Base-by-base conservation (phyloP, 2,113 vertebrate species). In the Hemiscyllium ocellatum region DNA sequence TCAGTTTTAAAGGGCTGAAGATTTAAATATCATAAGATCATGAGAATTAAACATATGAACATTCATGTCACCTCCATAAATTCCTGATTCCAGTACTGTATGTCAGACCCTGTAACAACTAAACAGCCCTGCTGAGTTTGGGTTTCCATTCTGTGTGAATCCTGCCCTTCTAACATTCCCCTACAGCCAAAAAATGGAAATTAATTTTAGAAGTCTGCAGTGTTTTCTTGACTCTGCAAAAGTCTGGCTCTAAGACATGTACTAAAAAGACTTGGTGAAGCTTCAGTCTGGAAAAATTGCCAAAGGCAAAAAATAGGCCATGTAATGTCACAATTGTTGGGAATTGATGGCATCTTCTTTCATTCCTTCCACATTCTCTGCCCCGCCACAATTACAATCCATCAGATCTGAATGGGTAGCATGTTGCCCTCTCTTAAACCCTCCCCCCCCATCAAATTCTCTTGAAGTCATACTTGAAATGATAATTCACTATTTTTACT, bases 251-350 rank as follows among this genome's bases (percentile, higher is more conserved):
- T 68, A 17, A 93, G 7, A 93, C 6, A 7, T n/a, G 22, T 8
- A 37, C n/a, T 10, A 19, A 93, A 37, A 93, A 37, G 29, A 29
- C 90, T 37, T n/a, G 3, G 15, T 33, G 22, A 66, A 65, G n/a
- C 15, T 10, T 68, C 90, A 37, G 90, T 68, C 61, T 7, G 29
- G 33, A 42, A 10, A 68, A 96, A 96, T 95, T 42, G 42, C 96
- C 96, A 96, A 97, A 97, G 97, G 97, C 97, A 97, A 97, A 97
- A 96, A 97, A 97, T 96, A 96, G 87, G 96, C 96, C 96, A 96
- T 96, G 97, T 97, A 97, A 96, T 97, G 96, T 87, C 96, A 87
- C 96, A 96, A 96, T 97, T 68, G 97, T 97, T 96, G 96, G 96
- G 96, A 95, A 91, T 78, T 96, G 50, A n/a, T 96, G 68, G 96